phyloP scores from a whole-genome alignment of 1,140 invertebrate species.

The Propsilocerus akamusi region DNA sequence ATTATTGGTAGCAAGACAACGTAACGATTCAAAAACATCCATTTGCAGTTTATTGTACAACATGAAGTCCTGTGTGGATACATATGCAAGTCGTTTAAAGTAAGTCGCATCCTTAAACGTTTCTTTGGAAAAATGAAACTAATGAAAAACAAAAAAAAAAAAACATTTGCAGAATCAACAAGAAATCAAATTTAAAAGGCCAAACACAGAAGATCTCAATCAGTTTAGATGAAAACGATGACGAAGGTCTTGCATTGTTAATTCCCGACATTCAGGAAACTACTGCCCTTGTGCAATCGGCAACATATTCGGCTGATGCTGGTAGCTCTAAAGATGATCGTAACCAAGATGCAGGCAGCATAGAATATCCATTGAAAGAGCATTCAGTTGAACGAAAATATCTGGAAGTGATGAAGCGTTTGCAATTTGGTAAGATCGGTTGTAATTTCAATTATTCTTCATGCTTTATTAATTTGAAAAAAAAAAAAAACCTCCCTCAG shows the following conservation, averaged over 20 bases:
- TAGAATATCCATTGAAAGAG: slow-evolving; percentile 28
- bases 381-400: slow-evolving; percentile 54
- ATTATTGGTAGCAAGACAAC: slow-evolving; percentile 38
- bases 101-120: slow-evolving; percentile 23
- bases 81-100: slow-evolving; percentile 67
- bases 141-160: slow-evolving; percentile 9
- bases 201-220: slow-evolving; percentile 23
- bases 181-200: slow-evolving; percentile 23
- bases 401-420: slow-evolving; percentile 64
- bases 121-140: not conserved
- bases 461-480: not conserved
- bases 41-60: slow-evolving; percentile 53
- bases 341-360: slow-evolving; percentile 16
- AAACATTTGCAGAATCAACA: slow-evolving; percentile 20
- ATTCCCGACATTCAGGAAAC: slow-evolving; percentile 81
- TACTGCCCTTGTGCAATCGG: slow-evolving; percentile 51
- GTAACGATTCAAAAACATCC: slow-evolving; percentile 25
- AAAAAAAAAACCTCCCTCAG: slow-evolving; percentile 27
- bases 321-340: slow-evolving; percentile 23
- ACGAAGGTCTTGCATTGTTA: slow-evolving; percentile 68
- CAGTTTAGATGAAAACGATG: slow-evolving; percentile 33
- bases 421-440: slow-evolving; percentile 60
- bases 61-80: slow-evolving; percentile 83
- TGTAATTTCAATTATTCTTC: not conserved
- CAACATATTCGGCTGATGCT: slow-evolving; percentile 32